These are phyloP conservation scores for Morpho achilles DNA, from an alignment of 2,888 invertebrate genomes.

Conservation along the genomic window DNA sequence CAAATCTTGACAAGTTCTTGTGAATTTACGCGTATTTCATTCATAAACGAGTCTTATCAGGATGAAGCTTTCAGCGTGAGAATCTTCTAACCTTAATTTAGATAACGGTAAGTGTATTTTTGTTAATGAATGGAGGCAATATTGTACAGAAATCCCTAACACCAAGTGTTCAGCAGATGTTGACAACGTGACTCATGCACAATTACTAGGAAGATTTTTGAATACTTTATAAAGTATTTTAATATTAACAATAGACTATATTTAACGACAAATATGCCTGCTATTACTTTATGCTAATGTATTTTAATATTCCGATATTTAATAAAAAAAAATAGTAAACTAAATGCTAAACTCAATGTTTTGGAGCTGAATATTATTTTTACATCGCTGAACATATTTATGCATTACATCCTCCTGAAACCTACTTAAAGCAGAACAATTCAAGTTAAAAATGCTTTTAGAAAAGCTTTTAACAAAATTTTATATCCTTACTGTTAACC, in stretches of 20 bases:
- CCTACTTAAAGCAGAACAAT: no score
- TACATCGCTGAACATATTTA: no score
- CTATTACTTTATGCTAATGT: no score
- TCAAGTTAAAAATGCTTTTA: no score
- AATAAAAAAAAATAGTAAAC: no score
- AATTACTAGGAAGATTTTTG: constrained; percentile 20
- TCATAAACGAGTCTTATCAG: constrained; percentile 15
- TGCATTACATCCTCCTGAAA: no score
- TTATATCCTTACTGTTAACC: no score
- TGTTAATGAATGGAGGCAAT: constrained; percentile 47
- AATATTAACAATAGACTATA: not conserved
- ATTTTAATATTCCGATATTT: no score
- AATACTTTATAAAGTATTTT: constrained; percentile 8
- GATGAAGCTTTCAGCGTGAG: constrained; percentile 36
- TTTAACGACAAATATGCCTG: no score
- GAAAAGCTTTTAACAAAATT: no score
- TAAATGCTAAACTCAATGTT: no score
- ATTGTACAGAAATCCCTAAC: constrained; percentile 19
- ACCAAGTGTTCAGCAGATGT: constrained; percentile 44
- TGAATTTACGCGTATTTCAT: constrained; percentile 2
- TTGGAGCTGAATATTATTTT: no score
- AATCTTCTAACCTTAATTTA: constrained; percentile 36
- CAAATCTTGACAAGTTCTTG: not conserved
- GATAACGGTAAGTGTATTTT: constrained; percentile 51
- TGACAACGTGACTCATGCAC: constrained; percentile 31